These are phyloP conservation scores for Pinctada fucata DNA, from an alignment of 2,888 invertebrate genomes.

Conservation along the genomic window DNA sequence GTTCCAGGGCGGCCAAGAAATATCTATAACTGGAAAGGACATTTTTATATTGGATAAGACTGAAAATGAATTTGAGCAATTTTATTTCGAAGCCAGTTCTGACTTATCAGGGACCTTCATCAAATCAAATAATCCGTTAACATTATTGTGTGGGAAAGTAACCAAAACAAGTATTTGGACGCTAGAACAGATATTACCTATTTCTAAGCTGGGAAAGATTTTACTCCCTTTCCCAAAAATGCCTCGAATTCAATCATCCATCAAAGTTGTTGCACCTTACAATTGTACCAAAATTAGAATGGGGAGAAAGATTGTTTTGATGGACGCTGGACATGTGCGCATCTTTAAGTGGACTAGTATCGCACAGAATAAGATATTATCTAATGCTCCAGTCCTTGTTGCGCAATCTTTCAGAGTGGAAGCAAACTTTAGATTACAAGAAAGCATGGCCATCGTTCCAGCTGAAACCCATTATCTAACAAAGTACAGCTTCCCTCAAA, in stretches of 20 bases:
- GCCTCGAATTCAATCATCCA: not conserved
- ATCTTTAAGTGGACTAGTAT: not conserved
- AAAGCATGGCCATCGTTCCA: not conserved
- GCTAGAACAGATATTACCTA: not conserved
- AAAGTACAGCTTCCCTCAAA: not conserved
- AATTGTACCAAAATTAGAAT: not conserved
- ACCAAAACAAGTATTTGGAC: not conserved
- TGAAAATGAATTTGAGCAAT: not conserved
- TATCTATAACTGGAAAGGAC: not conserved
- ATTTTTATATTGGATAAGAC: not conserved
- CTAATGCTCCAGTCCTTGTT: not conserved
- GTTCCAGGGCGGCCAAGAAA: too few species aligned
- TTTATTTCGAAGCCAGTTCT: not conserved
- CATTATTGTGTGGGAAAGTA: not conserved
- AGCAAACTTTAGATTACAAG: not conserved
- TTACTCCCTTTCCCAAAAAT: not conserved
- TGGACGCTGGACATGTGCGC: not conserved
- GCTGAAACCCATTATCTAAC: not conserved
- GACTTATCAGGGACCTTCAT: not conserved
- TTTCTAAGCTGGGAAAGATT: not conserved
- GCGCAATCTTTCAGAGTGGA: not conserved
- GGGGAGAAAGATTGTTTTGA: not conserved
- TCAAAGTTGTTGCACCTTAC: not conserved
- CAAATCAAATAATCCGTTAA: not conserved
- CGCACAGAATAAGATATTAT: not conserved